Evolutionary conservation across 2,888 invertebrate species (phyloP).

Genomic region (Sycophila texana): DNA sequence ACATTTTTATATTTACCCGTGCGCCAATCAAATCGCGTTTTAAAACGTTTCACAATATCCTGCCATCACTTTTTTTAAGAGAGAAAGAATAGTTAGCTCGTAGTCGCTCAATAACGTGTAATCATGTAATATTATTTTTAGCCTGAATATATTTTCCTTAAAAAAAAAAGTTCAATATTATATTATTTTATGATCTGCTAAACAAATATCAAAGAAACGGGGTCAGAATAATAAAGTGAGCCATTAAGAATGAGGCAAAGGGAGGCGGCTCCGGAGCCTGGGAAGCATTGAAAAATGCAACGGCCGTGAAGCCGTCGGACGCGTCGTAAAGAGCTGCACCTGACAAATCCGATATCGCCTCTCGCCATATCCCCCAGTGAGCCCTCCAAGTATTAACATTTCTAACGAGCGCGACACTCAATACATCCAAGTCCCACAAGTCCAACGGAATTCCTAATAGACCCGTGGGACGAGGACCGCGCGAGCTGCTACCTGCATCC

Average conservation of each 20-base stretch:
- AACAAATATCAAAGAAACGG: too few species aligned
- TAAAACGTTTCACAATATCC: too few species aligned
- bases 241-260: neutral
- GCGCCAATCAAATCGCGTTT: too few species aligned
- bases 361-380: neutral
- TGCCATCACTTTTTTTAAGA: too few species aligned
- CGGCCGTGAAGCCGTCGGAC: constrained; percentile 3
- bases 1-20: too few species aligned
- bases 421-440: constrained; percentile 29
- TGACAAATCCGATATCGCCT: constrained; percentile 9
- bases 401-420: constrained; percentile 38
- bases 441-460: constrained; percentile 43
- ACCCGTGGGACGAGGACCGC: constrained; percentile 42
- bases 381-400: constrained; percentile 33
- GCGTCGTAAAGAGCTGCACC: constrained; percentile 31
- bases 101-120: too few species aligned
- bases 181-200: too few species aligned
- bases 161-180: too few species aligned
- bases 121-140: too few species aligned
- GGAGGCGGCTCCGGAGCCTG: neutral
- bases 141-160: too few species aligned
- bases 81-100: too few species aligned
- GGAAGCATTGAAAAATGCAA: constrained; percentile 30
- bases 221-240: too few species aligned
- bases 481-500: neutral